A percentile compares a stretch with the other conserved stretches of the same genome.
Evolutionary conservation across 2,797 vertebrate species (phyloP).

Genomic region (Chrosomus eos): DNA sequence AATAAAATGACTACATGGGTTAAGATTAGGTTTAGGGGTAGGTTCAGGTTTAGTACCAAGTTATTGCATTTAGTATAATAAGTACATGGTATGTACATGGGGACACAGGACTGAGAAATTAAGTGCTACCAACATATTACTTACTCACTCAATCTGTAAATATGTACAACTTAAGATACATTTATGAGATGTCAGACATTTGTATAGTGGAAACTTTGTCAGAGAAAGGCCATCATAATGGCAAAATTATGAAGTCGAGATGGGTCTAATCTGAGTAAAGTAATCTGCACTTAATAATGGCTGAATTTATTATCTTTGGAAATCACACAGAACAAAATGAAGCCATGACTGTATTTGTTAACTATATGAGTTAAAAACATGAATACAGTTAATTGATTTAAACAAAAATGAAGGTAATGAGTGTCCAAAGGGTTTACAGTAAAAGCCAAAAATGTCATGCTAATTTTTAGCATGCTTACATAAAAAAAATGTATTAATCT

Average conservation of each 20-base stretch:
- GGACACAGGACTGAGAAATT: too few species aligned
- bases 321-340: neutral
- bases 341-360: neutral
- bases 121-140: too few species aligned
- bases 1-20: neutral
- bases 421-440: neutral
- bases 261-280: neutral
- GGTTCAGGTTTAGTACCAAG: too few species aligned
- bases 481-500: neutral
- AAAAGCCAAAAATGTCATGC: neutral
- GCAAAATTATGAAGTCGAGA: neutral
- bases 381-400: neutral
- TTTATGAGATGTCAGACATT: neutral
- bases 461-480: neutral
- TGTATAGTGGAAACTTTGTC: neutral
- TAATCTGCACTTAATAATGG: neutral
- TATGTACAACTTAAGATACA: neutral
- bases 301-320: neutral
- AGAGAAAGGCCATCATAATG: neutral
- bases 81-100: too few species aligned
- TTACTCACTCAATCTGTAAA: too few species aligned
- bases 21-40: too few species aligned
- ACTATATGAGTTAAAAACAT: neutral
- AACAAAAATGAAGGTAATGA: neutral
- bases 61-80: too few species aligned